Percentiles rank a stretch among this genome's conserved stretches.
Evolutionary conservation across 1,140 invertebrate genomes (phyloP).

Genomic region (Pantala flavescens): DNA sequence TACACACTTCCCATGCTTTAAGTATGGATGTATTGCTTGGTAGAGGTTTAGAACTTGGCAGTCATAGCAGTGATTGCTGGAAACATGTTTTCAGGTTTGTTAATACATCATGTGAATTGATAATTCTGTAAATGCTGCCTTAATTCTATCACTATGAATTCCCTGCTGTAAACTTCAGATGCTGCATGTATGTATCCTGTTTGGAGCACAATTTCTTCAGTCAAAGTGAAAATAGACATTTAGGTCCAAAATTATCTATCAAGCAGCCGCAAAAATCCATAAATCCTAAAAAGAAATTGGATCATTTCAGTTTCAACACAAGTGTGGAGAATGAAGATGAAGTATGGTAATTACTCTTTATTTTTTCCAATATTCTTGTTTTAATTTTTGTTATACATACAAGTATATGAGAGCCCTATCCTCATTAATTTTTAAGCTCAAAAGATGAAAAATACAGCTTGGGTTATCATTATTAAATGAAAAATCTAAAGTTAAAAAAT

Average conservation of each 20-base stretch:
- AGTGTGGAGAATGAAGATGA: conserved; percentile 57
- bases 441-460: no score
- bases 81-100: conserved; percentile 76
- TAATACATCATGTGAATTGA: no score
- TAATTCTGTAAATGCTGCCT: not conserved
- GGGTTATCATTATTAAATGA: no score
- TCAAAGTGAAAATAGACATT: conserved; percentile 41
- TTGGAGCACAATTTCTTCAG: conserved; percentile 81
- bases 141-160: not conserved
- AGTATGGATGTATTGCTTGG: conserved; percentile 76
- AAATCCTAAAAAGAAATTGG: not conserved
- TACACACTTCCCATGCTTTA: conserved; percentile 69
- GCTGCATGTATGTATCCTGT: conserved; percentile 79
- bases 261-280: conserved; percentile 26
- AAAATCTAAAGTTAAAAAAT: no score
- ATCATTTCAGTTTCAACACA: conserved; percentile 36
- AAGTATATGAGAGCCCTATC: no score
- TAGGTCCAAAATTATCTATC: conserved; percentile 28
- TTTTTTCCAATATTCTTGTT: no score
- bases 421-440: no score
- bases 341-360: conserved; percentile 46
- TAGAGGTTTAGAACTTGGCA: conserved; percentile 76
- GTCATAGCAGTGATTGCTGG: conserved; percentile 86
- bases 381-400: no score
- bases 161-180: conserved; percentile 33